Evolutionary conservation across 2,113 vertebrate genomes (phyloP).

Genomic region (Morone chrysops): DNA sequence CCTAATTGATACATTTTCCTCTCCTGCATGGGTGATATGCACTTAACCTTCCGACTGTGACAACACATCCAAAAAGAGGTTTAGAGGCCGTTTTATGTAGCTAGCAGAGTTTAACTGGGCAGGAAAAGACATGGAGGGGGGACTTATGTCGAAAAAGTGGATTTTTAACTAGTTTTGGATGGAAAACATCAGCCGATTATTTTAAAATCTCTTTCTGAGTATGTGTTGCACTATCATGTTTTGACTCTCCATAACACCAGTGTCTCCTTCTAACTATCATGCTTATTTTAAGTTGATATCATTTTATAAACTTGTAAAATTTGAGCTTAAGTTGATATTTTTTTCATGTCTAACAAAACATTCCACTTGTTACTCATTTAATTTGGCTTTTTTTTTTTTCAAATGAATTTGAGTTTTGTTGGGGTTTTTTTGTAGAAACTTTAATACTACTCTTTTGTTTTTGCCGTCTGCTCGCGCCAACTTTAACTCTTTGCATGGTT

Average conservation of each 20-base stretch:
- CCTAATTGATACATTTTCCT: constrained; percentile 62
- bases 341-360: constrained; percentile 66
- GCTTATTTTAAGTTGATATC: constrained; percentile 57
- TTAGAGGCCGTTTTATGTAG: constrained; percentile 68
- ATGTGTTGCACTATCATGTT: constrained; percentile 49
- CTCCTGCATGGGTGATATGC: constrained; percentile 55
- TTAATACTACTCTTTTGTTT: constrained; percentile 41
- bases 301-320: constrained; percentile 57
- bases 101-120: constrained; percentile 28
- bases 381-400: constrained; percentile 52
- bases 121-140: constrained; percentile 29
- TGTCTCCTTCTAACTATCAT: constrained; percentile 41
- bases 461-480: constrained; percentile 73
- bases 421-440: constrained; percentile 53
- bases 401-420: neutral
- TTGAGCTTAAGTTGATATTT: constrained; percentile 44
- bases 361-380: constrained; percentile 72
- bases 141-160: neutral
- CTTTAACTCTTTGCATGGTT: constrained; percentile 84
- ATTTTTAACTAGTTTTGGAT: neutral
- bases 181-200: constrained; percentile 32
- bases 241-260: constrained; percentile 23
- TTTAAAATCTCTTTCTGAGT: constrained; percentile 46
- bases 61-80: constrained; percentile 35
- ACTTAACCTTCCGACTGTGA: constrained; percentile 71